Conservation (phyloP, 2,113 vertebrate genomes). For the Hylia prasina region DNA sequence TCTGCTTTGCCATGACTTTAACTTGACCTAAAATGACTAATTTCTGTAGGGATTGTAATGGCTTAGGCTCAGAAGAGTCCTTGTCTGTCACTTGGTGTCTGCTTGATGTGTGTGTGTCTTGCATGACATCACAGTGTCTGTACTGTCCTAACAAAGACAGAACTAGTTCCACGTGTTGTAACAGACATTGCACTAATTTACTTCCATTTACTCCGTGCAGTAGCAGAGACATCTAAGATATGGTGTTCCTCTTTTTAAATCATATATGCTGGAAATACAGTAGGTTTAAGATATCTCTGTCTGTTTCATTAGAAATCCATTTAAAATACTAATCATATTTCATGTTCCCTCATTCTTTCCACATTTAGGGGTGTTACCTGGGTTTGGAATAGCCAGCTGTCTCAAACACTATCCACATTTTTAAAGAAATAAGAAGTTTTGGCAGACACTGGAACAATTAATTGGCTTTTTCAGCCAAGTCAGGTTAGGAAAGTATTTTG, state of each 20-base stretch:
- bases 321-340: conserved; percentile 48
- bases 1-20: conserved; percentile 10
- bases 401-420: conserved; percentile 37
- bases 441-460: conserved; percentile 70
- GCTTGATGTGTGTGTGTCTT: background rate
- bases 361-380: conserved; percentile 56
- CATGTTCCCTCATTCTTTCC: conserved; percentile 58
- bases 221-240: background rate
- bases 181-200: background rate
- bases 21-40: background rate
- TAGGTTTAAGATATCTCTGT: background rate
- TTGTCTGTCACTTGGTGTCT: background rate
- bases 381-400: conserved; percentile 60
- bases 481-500: conserved; percentile 69
- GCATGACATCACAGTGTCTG: background rate
- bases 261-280: background rate
- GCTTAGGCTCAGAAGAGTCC: background rate
- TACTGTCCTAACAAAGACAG: background rate
- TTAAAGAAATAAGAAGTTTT: conserved; percentile 63
- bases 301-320: conserved; percentile 25
- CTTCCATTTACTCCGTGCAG: background rate
- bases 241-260: background rate
- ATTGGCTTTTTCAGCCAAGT: conserved; percentile 73
- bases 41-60: background rate
- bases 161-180: background rate